Evolutionary conservation across 2,113 vertebrate genomes (phyloP).

Genomic region (Oophaga pumilio): DNA sequence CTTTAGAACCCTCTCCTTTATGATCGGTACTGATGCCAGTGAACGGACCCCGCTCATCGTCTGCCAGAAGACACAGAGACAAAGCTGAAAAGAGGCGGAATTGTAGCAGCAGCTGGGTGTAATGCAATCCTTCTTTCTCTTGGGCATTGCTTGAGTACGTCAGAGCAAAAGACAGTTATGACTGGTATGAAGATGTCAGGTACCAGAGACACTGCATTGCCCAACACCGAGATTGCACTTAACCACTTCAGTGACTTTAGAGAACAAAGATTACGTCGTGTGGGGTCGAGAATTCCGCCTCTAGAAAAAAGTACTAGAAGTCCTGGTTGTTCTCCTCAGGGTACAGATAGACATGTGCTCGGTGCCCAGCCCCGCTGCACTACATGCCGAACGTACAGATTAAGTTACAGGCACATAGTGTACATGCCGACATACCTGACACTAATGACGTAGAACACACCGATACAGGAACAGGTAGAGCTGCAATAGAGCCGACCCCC

Average conservation of each 20-base stretch:
- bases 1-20: too few relatives aligned
- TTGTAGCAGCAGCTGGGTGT: conserved; percentile 10
- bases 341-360: too few relatives aligned
- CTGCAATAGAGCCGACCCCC: not conserved
- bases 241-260: not conserved
- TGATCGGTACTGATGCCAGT: too few relatives aligned
- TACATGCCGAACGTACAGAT: not conserved
- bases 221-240: not conserved
- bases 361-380: not conserved
- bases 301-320: not conserved
- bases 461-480: not conserved
- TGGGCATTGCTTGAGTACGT: conserved; percentile 27
- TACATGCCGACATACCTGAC: not conserved
- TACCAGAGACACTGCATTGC: not conserved
- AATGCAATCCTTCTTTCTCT: not conserved
- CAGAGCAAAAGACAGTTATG: conserved; percentile 18
- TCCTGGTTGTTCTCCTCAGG: not conserved
- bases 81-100: not conserved
- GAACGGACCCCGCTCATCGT: not conserved
- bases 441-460: not conserved
- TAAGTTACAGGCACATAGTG: not conserved
- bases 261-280: not conserved
- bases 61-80: not conserved
- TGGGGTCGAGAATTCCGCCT: not conserved
- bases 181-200: conserved; percentile 30